A percentile compares a stretch with the other conserved stretches of the same genome.
Evolutionary conservation across 2,888 invertebrate species (phyloP).

Genomic region (Aporophyla lueneburgensis): DNA sequence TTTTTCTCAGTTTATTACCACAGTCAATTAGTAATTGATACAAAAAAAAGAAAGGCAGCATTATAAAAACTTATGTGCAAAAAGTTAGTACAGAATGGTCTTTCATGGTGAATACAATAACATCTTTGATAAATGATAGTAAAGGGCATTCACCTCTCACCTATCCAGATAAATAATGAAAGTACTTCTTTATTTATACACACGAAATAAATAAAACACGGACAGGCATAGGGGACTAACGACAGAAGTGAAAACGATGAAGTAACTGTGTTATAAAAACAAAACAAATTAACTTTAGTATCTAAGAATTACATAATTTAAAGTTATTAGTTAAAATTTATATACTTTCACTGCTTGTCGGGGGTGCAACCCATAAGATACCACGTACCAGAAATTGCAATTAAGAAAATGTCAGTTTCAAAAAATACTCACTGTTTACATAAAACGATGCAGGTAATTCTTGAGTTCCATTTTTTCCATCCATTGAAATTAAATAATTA

Average conservation of each 20-base stretch:
- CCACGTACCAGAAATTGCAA: background rate
- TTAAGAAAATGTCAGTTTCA: background rate
- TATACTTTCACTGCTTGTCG: background rate
- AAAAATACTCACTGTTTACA: slow-evolving; percentile 33
- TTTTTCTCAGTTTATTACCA: background rate
- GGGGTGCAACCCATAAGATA: background rate
- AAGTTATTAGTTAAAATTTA: background rate
- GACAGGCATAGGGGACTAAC: background rate
- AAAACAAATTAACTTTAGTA: background rate
- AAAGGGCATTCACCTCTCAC: background rate
- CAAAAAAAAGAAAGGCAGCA: background rate
- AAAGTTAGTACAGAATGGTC: background rate
- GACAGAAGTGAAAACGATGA: background rate
- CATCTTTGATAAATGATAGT: background rate
- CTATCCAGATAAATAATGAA: background rate
- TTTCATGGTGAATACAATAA: background rate
- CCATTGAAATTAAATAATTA: slow-evolving; percentile 3
- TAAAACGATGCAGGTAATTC: background rate
- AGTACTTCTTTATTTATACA: background rate
- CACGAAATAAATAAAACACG: background rate
- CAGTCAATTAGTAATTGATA: no score
- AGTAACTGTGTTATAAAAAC: background rate
- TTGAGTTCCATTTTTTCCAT: slow-evolving; percentile 25
- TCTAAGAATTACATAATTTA: no score
- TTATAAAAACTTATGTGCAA: background rate